Evolutionary conservation across 2,888 invertebrate species (phyloP), one percentile per base, ranked within the genome.

Genomic region (Drosophila mimetica): DNA sequence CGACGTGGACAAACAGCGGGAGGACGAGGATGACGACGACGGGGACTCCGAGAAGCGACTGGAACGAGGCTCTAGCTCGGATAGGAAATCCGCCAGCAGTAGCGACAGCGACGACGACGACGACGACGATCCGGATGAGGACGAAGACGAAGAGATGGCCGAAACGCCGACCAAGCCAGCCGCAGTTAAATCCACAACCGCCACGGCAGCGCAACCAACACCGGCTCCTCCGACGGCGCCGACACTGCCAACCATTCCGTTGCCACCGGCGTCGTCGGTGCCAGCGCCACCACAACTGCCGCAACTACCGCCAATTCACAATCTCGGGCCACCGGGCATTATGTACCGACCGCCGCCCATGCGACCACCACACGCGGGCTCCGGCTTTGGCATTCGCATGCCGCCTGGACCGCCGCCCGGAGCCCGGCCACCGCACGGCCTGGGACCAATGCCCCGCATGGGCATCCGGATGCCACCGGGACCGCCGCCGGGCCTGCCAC

Each of bases 311-410:
- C 92, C 93, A 1, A 42, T 89, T 11, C 82, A 79, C 11, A 92
- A 91, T 2, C 79, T 92, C 14, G 92, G 94, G 5, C 91, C 69
- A 8, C 84, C 86, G 4, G 73, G 87, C 8, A 92, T 93, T 87
- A 92, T 94, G 89, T 93, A 93, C 74, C 89, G 94, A 18, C 94
- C 94, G 11, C 94, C 94, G 18, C 92, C 93, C 0, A 91, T 93
- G 74, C 92, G 93, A 1, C 93, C 93, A 2, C 72, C 72, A 8
- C 70, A 61, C 16, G 93, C 93, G 2, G 90, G 82, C 2, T 67
- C 83, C 7, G 85, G 87, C 6, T 91, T 91, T 61, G 90, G 90
- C 0, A 61, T 91, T 28, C 90, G 91, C 8, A 87, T 91, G 88
- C 90, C 90, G 6, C 88, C 89, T n/a, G 94, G 94, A 51, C 93